Percentiles rank a stretch among this genome's conserved stretches.
phyloP scores from a whole-genome alignment of 1,140 invertebrate genomes.

The Drosophila bocki region DNA sequence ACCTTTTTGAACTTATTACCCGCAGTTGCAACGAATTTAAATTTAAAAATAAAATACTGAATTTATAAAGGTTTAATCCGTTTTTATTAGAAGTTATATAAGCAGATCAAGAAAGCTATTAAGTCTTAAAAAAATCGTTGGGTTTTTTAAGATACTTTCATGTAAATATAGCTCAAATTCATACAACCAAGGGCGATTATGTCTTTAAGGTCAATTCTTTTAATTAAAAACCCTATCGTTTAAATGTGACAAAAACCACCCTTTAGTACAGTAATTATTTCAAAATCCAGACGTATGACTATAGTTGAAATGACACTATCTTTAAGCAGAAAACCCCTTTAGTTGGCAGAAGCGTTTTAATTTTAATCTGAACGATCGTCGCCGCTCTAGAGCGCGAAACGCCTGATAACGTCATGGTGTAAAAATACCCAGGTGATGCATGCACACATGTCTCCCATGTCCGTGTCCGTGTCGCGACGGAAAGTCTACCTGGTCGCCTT shows the following conservation, averaged over 20 bases:
- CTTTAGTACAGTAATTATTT: not conserved
- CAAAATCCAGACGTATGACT: not conserved
- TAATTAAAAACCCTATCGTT: not conserved
- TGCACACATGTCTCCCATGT: conserved; percentile 10
- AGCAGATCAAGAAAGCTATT: not conserved
- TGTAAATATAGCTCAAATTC: not conserved
- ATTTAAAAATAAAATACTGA: conserved; percentile 7
- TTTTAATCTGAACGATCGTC: conserved; percentile 38
- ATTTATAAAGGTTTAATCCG: not conserved
- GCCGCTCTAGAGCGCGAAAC: conserved; percentile 7
- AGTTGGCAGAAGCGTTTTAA: conserved; percentile 6
- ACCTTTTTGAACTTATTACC: conserved; percentile 24
- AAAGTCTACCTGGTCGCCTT: conserved; percentile 39
- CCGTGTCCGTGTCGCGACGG: conserved; percentile 36
- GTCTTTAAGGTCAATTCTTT: not conserved
- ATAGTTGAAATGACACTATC: conserved; percentile 10
- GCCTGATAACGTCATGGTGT: conserved; percentile 42
- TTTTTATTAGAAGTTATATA: not conserved
- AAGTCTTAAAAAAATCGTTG: rapidly evolving
- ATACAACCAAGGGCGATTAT: not conserved
- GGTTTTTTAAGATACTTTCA: not conserved
- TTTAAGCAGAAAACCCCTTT: conserved; percentile 28
- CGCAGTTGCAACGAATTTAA: not conserved
- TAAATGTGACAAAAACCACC: not conserved
- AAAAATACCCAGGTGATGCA: conserved; percentile 54